A percentile compares a stretch with the other conserved stretches of the same genome.
These are phyloP conservation scores for Clarias pachynema DNA, from an alignment of 2,797 vertebrate genomes.

Conservation along the genomic window DNA sequence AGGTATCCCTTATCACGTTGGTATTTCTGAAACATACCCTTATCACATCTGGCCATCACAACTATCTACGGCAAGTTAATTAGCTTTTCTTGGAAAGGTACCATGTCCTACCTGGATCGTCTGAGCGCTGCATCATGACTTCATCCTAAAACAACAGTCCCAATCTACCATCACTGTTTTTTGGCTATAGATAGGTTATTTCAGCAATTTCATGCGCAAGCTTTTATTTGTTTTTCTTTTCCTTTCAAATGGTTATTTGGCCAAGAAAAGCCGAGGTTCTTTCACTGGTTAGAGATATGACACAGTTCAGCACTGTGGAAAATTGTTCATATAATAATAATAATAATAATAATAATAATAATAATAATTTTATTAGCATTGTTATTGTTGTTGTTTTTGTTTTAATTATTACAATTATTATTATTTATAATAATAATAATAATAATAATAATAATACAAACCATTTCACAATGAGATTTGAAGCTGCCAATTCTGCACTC, in stretches of 20 bases:
- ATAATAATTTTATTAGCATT: background rate
- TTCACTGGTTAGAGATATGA: constrained; percentile 13
- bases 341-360: constrained; percentile 28
- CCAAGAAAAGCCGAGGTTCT: background rate
- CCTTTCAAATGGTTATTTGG: background rate
- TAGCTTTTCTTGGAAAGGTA: constrained; percentile 55
- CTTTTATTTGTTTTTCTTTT: constrained; percentile 11
- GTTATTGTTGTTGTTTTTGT: background rate
- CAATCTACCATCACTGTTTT: constrained; percentile 20
- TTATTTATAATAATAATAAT: background rate
- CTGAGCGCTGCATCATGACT: constrained; percentile 49
- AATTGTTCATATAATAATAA: constrained; percentile 47
- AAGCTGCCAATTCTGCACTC: constrained; percentile 53
- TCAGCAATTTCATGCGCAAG: constrained; percentile 39
- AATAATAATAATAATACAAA: background rate
- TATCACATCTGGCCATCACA: constrained; percentile 55
- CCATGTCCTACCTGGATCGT: constrained; percentile 51
- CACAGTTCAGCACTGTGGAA: background rate
- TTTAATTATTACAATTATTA: background rate
- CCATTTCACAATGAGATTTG: constrained; percentile 16
- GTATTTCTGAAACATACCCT: constrained; percentile 39
- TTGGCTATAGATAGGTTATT: constrained; percentile 33
- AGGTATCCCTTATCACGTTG: constrained; percentile 43
- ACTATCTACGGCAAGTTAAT: constrained; percentile 53
- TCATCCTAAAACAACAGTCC: constrained; percentile 41